These are phyloP conservation scores for Ceramica pisi DNA, from an alignment of 2,888 invertebrate genomes.

Conservation along the genomic window DNA sequence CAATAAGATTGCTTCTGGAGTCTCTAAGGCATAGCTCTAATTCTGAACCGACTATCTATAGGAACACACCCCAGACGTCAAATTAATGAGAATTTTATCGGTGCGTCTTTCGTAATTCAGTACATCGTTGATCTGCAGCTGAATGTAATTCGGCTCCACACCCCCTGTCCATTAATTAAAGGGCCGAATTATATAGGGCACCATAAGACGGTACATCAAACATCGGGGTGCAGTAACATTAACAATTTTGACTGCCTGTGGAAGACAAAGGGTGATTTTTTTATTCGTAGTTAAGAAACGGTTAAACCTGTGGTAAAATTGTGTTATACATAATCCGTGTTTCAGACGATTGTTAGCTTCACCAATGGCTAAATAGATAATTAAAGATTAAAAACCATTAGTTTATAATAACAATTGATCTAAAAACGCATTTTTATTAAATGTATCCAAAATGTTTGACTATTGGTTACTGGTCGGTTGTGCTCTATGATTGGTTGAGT, in stretches of 20 bases:
- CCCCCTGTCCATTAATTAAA: constrained; percentile 9
- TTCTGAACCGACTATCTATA: constrained; percentile 8
- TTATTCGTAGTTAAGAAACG: too few species aligned
- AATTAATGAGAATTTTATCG: constrained; percentile 36
- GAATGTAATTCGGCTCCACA: neutral
- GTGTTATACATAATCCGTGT: too few species aligned
- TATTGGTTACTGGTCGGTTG: too few species aligned
- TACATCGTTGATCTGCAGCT: constrained; percentile 1
- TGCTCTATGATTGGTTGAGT: too few species aligned
- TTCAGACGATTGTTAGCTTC: too few species aligned
- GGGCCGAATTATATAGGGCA: neutral
- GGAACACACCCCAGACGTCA: constrained; percentile 19
- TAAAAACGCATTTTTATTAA: too few species aligned
- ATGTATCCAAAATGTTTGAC: too few species aligned
- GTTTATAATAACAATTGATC: too few species aligned
- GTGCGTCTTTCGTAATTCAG: constrained; percentile 30
- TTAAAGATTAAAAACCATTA: too few species aligned
- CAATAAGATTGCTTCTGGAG: neutral
- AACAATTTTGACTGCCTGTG: neutral
- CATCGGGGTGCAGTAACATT: neutral
- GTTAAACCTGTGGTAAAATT: too few species aligned
- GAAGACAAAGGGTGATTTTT: neutral
- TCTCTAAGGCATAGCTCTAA: neutral
- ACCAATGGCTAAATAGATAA: too few species aligned
- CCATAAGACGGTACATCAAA: neutral